Percentiles rank a stretch among this genome's conserved stretches.
Conservation (phyloP, 2,888 invertebrate species). For the Callimorpha dominula region DNA sequence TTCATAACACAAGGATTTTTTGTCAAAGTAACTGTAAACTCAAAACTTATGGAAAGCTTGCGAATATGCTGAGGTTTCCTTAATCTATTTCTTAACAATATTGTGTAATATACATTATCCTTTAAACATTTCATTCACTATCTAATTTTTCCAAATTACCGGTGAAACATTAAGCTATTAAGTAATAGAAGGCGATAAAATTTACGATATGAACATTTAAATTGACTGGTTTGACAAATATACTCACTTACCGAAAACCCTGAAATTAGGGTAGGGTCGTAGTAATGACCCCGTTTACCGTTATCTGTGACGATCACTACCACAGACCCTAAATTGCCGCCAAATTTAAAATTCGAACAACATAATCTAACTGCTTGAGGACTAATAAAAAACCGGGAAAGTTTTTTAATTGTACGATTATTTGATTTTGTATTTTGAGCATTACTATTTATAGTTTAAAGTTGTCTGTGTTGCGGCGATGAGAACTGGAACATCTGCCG, state of each 20-base stretch:
- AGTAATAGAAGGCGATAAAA: slow-evolving; percentile 76
- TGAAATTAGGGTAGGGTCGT: slow-evolving; percentile 71
- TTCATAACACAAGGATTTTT: slow-evolving; percentile 45
- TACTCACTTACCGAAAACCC: slow-evolving; percentile 70
- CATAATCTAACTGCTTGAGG: slow-evolving; percentile 77
- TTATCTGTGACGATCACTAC: slow-evolving; percentile 79
- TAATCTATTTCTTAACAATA: slow-evolving; percentile 74
- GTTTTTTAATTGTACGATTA: slow-evolving; percentile 41
- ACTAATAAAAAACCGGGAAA: slow-evolving; percentile 54
- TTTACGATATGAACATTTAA: slow-evolving; percentile 66
- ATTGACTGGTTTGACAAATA: slow-evolving; percentile 77
- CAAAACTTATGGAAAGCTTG: no score
- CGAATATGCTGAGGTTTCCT: slow-evolving; percentile 55
- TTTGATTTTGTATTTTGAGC: slow-evolving; percentile 46
- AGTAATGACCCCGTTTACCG: slow-evolving; percentile 80
- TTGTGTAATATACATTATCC: neutral
- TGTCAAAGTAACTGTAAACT: slow-evolving; percentile 52
- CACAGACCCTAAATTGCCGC: slow-evolving; percentile 72
- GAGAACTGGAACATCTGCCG: slow-evolving; percentile 78
- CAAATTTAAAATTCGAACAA: slow-evolving; percentile 82
- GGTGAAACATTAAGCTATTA: slow-evolving; percentile 71
- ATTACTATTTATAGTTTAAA: slow-evolving; percentile 48
- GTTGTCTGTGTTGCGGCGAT: slow-evolving; percentile 40
- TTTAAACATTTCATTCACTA: slow-evolving; percentile 50
- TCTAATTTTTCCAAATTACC: slow-evolving; percentile 65